Percentiles rank a stretch among this genome's conserved stretches.
Conservation (phyloP, 2,113 vertebrate species). For the Paramormyrops kingsleyae region DNA sequence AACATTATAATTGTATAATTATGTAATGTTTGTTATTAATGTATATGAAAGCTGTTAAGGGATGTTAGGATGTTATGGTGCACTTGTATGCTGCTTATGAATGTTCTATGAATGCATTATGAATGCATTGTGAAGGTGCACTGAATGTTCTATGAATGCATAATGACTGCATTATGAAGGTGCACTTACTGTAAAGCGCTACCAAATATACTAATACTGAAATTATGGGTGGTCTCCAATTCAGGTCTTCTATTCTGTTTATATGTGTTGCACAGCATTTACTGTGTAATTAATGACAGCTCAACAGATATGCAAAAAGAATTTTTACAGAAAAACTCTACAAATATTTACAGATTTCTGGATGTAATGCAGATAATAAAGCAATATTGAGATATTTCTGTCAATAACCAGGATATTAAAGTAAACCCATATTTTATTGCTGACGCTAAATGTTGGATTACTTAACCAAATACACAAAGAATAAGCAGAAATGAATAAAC, state of each 20-base stretch:
- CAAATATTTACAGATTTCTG: constrained; percentile 20
- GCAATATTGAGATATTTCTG: constrained; percentile 1
- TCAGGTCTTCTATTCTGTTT: constrained; percentile 8
- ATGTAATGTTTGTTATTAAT: no score
- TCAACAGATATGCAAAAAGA: neutral
- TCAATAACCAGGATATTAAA: constrained; percentile 9
- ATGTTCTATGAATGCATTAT: no score
- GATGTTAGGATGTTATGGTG: no score
- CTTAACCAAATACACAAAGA: neutral
- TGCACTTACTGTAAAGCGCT: no score
- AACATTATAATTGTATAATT: no score
- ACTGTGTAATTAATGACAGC: constrained; percentile 10
- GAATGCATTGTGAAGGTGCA: no score
- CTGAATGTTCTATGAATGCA: no score
- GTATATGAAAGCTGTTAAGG: no score
- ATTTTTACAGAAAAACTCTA: constrained; percentile 12
- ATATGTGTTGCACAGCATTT: constrained; percentile 3
- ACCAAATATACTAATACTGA: neutral
- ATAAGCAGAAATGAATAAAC: neutral
- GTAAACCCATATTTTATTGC: constrained; percentile 15
- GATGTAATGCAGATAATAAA: constrained; percentile 14
- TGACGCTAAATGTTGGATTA: constrained; percentile 5
- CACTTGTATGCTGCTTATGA: no score
- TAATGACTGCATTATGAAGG: no score
- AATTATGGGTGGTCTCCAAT: constrained; percentile 10